Evolutionary conservation across 1,140 invertebrate species (phyloP).

Genomic region (Drosophila malerkotliana): DNA sequence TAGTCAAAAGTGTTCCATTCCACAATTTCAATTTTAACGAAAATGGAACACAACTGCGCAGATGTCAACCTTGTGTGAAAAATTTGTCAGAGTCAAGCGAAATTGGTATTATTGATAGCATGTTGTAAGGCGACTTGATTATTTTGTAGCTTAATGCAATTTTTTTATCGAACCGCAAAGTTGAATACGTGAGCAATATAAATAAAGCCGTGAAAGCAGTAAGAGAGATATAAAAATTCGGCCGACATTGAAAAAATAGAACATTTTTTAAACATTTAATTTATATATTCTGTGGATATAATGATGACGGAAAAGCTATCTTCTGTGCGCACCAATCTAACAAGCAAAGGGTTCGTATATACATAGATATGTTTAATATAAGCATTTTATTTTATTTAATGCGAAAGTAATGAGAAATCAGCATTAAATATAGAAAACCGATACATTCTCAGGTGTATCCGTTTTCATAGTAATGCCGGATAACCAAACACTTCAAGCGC

Average conservation of each 20-base stretch:
- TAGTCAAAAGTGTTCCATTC: conserved; percentile 18
- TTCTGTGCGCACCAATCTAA: conserved; percentile 86
- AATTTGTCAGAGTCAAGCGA: conserved; percentile 32
- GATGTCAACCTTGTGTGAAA: conserved; percentile 13
- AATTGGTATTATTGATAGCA: conserved; percentile 73
- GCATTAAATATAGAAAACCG: background rate
- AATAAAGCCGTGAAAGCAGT: conserved; percentile 28
- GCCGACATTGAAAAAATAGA: conserved; percentile 34
- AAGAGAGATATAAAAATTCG: conserved; percentile 12
- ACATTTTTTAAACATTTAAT: conserved; percentile 37
- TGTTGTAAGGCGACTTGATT: conserved; percentile 70
- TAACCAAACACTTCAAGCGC: background rate
- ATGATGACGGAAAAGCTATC: conserved; percentile 87
- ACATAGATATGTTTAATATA: conserved; percentile 46
- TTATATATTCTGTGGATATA: conserved; percentile 25
- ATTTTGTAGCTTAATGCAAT: conserved; percentile 47
- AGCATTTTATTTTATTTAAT: background rate
- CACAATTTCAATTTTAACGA: background rate
- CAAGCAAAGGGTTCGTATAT: conserved; percentile 85
- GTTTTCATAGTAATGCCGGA: background rate
- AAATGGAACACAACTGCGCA: background rate
- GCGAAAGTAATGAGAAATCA: background rate
- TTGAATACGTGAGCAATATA: conserved; percentile 44
- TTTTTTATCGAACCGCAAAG: conserved; percentile 36
- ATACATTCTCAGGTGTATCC: background rate